Percentiles rank a stretch among this genome's conserved stretches.
Evolutionary conservation across 2,113 vertebrate genomes (phyloP).

Genomic region (Hystrix brachyura): DNA sequence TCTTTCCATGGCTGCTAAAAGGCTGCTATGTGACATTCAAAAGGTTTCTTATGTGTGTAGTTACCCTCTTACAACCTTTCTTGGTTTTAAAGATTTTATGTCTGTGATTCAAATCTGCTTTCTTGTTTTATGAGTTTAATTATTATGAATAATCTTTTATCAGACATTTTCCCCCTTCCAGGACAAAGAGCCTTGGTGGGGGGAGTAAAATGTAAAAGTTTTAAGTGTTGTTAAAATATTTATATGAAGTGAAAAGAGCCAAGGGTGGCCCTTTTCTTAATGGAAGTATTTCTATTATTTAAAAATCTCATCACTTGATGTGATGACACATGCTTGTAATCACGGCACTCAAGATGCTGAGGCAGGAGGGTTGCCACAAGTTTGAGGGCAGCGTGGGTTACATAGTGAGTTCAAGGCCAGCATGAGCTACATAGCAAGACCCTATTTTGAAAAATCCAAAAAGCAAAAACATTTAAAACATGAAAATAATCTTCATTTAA

Average conservation of each 20-base stretch:
- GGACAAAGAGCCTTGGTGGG: conserved; percentile 69
- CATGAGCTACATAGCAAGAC: neutral
- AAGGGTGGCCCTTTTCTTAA: neutral
- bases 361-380: neutral
- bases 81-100: conserved; percentile 72
- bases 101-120: neutral
- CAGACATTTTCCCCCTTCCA: conserved; percentile 13
- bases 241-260: conserved; percentile 16
- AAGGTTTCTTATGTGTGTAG: neutral
- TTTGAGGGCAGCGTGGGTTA: neutral
- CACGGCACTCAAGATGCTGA: neutral
- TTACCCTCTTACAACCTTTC: neutral
- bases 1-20: neutral
- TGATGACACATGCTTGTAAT: neutral
- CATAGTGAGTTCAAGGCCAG: no score
- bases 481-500: neutral
- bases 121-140: conserved; percentile 76
- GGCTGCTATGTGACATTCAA: neutral
- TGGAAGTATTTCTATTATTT: neutral
- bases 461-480: neutral
- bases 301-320: neutral
- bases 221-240: conserved; percentile 64
- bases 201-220: conserved; percentile 65
- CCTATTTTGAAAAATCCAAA: neutral
- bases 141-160: conserved; percentile 72